Conservation (phyloP, 2,113 vertebrate species). For the Cnemophilus loriae region DNA sequence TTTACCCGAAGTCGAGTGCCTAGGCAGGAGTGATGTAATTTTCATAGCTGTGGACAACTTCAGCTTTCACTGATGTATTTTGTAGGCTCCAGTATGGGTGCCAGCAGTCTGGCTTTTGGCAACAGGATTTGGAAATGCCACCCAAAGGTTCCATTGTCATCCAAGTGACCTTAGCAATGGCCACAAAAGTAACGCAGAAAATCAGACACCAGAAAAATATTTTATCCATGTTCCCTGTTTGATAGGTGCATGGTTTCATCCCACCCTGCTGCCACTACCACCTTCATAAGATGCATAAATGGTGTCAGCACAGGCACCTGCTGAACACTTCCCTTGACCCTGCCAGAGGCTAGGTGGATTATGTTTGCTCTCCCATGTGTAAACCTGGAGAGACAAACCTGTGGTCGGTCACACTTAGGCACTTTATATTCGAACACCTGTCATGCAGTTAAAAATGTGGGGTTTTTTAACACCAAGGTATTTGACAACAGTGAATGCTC, state of each 20-base stretch:
- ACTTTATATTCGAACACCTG: not conserved
- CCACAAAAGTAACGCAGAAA: not conserved
- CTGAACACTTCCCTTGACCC: not conserved
- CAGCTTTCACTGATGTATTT: not conserved
- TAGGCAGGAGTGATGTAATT: not conserved
- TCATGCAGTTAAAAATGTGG: not conserved
- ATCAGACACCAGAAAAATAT: not conserved
- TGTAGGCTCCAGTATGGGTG: not conserved
- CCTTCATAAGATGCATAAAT: not conserved
- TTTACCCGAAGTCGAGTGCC: not conserved
- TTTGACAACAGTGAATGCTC: not conserved
- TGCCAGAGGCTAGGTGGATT: not conserved
- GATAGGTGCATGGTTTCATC: not conserved
- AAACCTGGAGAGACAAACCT: not conserved
- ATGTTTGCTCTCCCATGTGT: not conserved
- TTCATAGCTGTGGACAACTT: not conserved
- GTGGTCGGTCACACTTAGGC: not conserved
- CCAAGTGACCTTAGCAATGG: not conserved
- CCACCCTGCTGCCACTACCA: not conserved
- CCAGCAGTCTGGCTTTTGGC: not conserved
- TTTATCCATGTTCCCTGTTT: not conserved
- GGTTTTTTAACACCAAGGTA: not conserved
- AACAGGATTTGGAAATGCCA: not conserved
- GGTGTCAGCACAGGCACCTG: not conserved
- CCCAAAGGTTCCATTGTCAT: not conserved